Conservation (phyloP, 2,888 invertebrate species). For the Nipponacmea schrenckii region DNA sequence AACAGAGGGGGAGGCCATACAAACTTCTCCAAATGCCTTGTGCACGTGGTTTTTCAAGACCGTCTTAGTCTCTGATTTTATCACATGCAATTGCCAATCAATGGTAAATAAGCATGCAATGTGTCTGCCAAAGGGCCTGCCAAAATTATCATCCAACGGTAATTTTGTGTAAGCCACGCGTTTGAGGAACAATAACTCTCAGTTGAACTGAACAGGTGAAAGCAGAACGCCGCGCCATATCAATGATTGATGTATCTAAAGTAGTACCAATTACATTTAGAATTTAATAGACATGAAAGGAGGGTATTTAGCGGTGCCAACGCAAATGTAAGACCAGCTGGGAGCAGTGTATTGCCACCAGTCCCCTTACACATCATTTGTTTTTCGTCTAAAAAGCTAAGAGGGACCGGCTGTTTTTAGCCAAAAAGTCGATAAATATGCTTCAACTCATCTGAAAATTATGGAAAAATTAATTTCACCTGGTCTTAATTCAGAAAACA, state of each 20-base stretch:
- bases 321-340: conserved; percentile 35
- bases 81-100: conserved; percentile 39
- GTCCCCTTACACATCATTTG: conserved; percentile 13
- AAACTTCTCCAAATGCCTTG: conserved; percentile 14
- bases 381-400: conserved; percentile 14
- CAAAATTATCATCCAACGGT: conserved; percentile 48
- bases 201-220: conserved; percentile 54
- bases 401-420: conserved; percentile 14
- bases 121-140: conserved; percentile 40
- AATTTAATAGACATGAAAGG: conserved; percentile 60
- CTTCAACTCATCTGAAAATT: conserved; percentile 25
- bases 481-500: conserved; percentile 14
- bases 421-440: conserved; percentile 25
- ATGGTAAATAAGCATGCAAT: conserved; percentile 44
- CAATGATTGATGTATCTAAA: conserved; percentile 56
- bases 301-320: conserved; percentile 42
- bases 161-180: conserved; percentile 45
- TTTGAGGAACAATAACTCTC: conserved; percentile 44
- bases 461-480: conserved; percentile 16
- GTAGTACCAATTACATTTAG: conserved; percentile 58
- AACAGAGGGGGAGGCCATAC: conserved; percentile 1
- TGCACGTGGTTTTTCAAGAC: conserved; percentile 11
- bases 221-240: conserved; percentile 38
- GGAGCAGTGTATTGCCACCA: conserved; percentile 13
- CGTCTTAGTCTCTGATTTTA: conserved; percentile 26